phyloP scores from a whole-genome alignment of 2,888 invertebrate genomes.

The Automeris io region DNA sequence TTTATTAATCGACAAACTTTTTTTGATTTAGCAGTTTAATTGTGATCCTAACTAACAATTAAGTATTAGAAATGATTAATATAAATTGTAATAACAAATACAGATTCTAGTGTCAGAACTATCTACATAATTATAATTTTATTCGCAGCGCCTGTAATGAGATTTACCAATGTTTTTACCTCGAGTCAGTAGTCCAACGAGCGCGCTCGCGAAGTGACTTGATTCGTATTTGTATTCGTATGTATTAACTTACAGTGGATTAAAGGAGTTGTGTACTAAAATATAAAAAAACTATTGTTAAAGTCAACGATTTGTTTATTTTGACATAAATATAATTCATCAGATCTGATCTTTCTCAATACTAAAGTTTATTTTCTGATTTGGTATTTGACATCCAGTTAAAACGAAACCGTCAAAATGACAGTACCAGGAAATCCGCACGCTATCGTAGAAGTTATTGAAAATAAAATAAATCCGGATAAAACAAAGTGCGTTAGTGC shows the following conservation, averaged over 20 bases:
- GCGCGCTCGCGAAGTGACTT: neutral
- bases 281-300: neutral
- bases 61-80: too few species aligned
- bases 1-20: too few species aligned
- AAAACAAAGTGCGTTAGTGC: conserved; percentile 10
- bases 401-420: conserved; percentile 13
- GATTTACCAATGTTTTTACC: neutral
- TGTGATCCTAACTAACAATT: too few species aligned
- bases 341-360: neutral
- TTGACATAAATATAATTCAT: neutral
- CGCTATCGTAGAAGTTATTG: conserved; percentile 28
- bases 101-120: too few species aligned
- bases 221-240: neutral
- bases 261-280: neutral
- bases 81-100: too few species aligned
- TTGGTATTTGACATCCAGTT: neutral
- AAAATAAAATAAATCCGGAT: conserved; percentile 22
- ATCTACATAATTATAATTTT: neutral
- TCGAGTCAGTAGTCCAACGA: conserved; percentile 1
- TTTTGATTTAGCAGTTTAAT: too few species aligned
- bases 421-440: conserved; percentile 20
- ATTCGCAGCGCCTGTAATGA: neutral
- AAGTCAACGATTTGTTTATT: neutral
- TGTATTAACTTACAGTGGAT: neutral
- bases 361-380: conserved; percentile 7